phyloP scores from a whole-genome alignment of 1,140 invertebrate species.

The Drosophila simulans region DNA sequence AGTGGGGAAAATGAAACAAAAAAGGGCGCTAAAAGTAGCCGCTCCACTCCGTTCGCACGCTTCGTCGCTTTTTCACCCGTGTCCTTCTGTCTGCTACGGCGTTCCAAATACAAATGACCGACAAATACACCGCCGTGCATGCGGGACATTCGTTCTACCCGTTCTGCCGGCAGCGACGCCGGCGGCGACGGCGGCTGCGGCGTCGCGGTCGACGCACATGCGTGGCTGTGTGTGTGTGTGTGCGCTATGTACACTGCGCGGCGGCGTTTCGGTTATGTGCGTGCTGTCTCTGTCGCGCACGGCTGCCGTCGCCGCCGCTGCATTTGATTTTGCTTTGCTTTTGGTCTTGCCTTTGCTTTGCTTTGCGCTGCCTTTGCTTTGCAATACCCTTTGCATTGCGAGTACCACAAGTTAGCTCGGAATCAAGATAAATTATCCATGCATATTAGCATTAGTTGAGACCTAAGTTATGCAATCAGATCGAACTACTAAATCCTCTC shows the following conservation, averaged over 20 bases:
- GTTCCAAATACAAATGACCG: conserved; percentile 82
- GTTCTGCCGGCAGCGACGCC: conserved; percentile 9
- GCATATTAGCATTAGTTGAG: not conserved
- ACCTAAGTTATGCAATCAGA: no score
- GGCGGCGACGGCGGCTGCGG: conserved; percentile 26
- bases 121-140: conserved; percentile 57
- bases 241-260: conserved; percentile 35
- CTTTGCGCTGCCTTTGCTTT: not conserved
- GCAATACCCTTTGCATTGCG: not conserved
- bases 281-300: conserved; percentile 28
- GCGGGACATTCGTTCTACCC: conserved; percentile 45
- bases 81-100: conserved; percentile 82
- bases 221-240: conserved; percentile 44
- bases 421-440: not conserved
- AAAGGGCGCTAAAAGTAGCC: conserved; percentile 83
- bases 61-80: conserved; percentile 66
- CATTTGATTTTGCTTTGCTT: conserved; percentile 74
- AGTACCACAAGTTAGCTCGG: not conserved
- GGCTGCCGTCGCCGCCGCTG: conserved; percentile 34
- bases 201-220: conserved; percentile 49
- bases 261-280: conserved; percentile 7
- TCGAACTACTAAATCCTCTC: no score
- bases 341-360: conserved; percentile 50
- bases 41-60: conserved; percentile 75
- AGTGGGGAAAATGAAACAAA: conserved; percentile 77